Percentiles rank a stretch among this genome's conserved stretches.
Conservation (phyloP, 2,113 vertebrate species). For the Aviceda subcristata region DNA sequence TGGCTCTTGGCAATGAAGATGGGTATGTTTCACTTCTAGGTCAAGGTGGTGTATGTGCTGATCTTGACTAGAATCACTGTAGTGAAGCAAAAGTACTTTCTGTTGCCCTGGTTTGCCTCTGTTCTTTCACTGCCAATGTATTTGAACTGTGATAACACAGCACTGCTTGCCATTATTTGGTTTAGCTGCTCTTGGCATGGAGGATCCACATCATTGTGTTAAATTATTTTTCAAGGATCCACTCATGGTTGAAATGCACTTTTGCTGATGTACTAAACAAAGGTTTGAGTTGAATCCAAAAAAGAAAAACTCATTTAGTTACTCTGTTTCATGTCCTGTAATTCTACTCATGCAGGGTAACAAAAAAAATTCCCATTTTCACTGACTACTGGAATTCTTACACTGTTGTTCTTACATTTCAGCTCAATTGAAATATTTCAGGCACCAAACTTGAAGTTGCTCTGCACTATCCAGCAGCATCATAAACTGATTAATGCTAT, state of each 20-base stretch:
- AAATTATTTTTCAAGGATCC: neutral
- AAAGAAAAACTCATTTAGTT: neutral
- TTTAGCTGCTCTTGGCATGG: neutral
- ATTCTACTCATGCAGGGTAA: neutral
- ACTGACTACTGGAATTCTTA: neutral
- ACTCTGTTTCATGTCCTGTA: neutral
- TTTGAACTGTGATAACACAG: neutral
- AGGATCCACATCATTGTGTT: neutral
- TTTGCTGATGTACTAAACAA: neutral
- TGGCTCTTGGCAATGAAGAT: constrained; percentile 96
- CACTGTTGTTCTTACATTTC: constrained; percentile 11
- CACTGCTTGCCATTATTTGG: neutral
- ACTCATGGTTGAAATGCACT: neutral
- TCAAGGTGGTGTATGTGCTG: neutral
- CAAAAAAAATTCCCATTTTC: neutral
- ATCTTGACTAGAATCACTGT: neutral
- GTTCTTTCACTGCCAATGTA: neutral
- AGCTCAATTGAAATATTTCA: constrained; percentile 90
- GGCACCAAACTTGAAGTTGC: constrained; percentile 79
- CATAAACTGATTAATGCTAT: constrained; percentile 93
- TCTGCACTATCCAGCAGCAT: constrained; percentile 93
- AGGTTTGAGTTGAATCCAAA: neutral
- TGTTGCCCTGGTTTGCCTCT: neutral
- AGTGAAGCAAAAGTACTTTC: neutral
- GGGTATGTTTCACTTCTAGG: constrained; percentile 79